Conservation (phyloP, 2,797 vertebrate species). For the Gymnodraco acuticeps region DNA sequence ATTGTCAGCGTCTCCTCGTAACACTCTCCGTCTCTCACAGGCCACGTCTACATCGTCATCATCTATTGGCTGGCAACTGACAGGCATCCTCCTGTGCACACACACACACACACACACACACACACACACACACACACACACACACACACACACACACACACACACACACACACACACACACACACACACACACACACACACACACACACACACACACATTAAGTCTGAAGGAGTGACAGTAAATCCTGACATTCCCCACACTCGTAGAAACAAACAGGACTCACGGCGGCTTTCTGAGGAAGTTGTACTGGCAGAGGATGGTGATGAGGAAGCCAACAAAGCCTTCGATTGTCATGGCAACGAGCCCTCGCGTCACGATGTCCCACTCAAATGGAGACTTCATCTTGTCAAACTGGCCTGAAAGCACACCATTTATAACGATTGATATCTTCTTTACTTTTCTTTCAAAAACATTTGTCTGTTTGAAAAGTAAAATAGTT, state of each 20-base stretch:
- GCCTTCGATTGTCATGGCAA: slow-evolving; percentile 96
- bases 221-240: not conserved
- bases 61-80: slow-evolving; percentile 93
- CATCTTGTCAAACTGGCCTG: slow-evolving; percentile 97
- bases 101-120: too few species aligned
- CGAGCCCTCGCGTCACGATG: slow-evolving; percentile 94
- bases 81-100: slow-evolving; percentile 86
- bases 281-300: slow-evolving; percentile 94
- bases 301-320: slow-evolving; percentile 98
- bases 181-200: too few species aligned
- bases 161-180: not conserved
- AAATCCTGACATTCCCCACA: slow-evolving; percentile 45
- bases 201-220: not conserved
- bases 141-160: slow-evolving; percentile 1
- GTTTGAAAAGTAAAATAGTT: not conserved
- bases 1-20: slow-evolving; percentile 91
- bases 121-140: too few species aligned
- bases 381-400: slow-evolving; percentile 98
- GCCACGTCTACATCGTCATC: slow-evolving; percentile 93
- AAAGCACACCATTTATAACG: slow-evolving; percentile 31
- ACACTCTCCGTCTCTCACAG: slow-evolving; percentile 91
- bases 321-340: slow-evolving; percentile 97
- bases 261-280: slow-evolving; percentile 70
- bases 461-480: not conserved
- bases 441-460: not conserved